phyloP scores from a whole-genome alignment of 2,888 invertebrate genomes.

The Synanthedon vespiformis region DNA sequence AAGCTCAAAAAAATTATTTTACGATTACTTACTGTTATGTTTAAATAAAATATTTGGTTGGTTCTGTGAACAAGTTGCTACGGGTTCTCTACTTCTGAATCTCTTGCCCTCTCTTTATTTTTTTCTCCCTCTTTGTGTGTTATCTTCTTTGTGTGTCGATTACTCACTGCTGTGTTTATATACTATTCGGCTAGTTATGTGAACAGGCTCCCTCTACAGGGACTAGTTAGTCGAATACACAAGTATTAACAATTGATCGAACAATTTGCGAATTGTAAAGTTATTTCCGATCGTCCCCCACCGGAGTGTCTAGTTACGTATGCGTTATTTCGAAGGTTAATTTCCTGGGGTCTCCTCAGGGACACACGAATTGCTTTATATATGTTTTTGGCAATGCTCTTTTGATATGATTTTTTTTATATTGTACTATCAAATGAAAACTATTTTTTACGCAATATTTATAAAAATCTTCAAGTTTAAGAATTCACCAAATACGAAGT shows the following conservation, averaged over 20 bases:
- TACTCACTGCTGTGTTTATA: not conserved
- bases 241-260: not conserved
- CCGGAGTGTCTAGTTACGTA: not conserved
- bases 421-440: too few species aligned
- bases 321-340: not conserved
- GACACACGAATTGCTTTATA: not conserved
- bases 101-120: too few species aligned
- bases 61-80: not conserved
- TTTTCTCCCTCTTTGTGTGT: too few species aligned
- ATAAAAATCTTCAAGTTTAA: too few species aligned
- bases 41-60: too few species aligned
- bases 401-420: too few species aligned
- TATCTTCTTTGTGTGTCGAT: too few species aligned
- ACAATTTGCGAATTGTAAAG: not conserved
- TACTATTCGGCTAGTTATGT: not conserved
- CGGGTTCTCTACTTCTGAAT: not conserved
- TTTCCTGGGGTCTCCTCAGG: not conserved
- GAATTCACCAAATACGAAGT: too few species aligned
- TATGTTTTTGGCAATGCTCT: not conserved
- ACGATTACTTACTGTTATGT: too few species aligned
- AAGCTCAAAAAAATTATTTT: too few species aligned
- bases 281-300: not conserved
- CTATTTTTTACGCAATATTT: too few species aligned
- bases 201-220: not conserved
- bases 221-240: not conserved